phyloP scores from a whole-genome alignment of 2,113 vertebrate genomes.

The Eulemur rufifrons region DNA sequence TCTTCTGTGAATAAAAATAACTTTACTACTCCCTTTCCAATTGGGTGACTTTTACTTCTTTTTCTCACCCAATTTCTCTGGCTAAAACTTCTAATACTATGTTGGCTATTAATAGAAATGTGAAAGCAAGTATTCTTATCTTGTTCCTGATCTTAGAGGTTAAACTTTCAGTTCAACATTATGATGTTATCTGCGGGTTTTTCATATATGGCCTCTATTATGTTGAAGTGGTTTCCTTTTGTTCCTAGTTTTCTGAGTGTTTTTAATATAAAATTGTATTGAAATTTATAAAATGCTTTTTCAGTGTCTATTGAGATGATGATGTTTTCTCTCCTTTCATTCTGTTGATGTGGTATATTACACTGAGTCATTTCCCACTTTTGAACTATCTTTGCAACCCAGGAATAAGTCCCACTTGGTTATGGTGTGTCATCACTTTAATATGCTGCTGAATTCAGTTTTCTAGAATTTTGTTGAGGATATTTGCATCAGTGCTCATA shows the following conservation, averaged over 20 bases:
- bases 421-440: neutral
- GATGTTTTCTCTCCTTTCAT: neutral
- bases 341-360: neutral
- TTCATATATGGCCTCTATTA: neutral
- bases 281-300: neutral
- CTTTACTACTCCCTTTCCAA: neutral
- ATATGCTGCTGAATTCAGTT: neutral
- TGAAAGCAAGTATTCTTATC: neutral
- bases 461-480: neutral
- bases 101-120: neutral
- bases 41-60: neutral
- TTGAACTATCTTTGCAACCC: neutral
- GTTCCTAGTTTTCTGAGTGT: neutral
- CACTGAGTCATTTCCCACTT: neutral
- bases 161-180: neutral
- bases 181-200: neutral
- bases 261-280: neutral
- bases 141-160: neutral
- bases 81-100: neutral
- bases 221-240: neutral
- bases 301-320: neutral
- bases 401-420: neutral
- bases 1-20: neutral
- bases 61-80: neutral
- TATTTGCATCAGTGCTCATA: neutral